phyloP scores from a whole-genome alignment of 2,888 invertebrate genomes.

The Agonopterix heracliana region DNA sequence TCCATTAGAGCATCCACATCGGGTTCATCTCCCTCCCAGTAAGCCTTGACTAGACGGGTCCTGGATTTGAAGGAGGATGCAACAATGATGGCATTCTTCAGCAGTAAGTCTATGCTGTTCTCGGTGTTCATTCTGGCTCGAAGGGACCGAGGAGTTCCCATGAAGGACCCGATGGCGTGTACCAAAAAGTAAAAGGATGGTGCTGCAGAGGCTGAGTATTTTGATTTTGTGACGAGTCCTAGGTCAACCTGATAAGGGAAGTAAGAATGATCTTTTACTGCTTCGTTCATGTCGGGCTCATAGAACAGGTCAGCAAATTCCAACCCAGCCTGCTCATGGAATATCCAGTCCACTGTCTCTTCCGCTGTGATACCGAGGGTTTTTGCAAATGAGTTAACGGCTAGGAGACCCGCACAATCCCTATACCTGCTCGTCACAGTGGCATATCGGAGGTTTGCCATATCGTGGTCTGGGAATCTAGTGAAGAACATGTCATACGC shows the following conservation, averaged over 20 bases:
- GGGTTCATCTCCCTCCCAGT: not conserved
- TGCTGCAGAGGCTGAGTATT: no score
- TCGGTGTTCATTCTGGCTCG: not conserved
- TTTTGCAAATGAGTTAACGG: not conserved
- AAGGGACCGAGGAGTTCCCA: not conserved
- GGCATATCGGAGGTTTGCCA: no score
- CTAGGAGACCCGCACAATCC: not conserved
- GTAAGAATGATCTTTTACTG: not conserved
- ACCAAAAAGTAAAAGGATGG: not conserved
- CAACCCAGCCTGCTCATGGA: not conserved
- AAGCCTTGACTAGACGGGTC: not conserved
- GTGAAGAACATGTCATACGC: no score
- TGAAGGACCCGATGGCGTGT: not conserved
- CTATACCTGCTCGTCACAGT: not conserved
- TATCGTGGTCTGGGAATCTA: no score
- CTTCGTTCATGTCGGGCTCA: not conserved
- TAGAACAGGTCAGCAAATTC: not conserved
- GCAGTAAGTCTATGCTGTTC: not conserved
- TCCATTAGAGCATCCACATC: not conserved
- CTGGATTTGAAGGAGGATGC: not conserved
- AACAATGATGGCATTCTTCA: not conserved
- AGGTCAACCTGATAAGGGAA: not conserved
- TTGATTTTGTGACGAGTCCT: no score
- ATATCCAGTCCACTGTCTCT: not conserved
- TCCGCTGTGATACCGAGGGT: not conserved